Evolutionary conservation across 2,888 invertebrate species (phyloP).

Genomic region (Euphydryas editha): DNA sequence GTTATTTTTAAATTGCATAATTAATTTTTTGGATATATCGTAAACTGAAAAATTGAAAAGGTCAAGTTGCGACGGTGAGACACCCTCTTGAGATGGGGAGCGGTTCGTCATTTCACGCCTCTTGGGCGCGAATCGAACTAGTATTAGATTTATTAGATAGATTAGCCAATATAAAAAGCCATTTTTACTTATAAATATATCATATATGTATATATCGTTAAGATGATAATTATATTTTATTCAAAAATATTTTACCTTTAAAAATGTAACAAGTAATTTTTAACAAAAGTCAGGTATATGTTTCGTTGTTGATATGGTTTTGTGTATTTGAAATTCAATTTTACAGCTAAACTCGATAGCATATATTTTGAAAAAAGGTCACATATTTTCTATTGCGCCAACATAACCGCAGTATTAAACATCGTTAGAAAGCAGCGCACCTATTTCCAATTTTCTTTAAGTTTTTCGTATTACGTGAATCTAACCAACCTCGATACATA

Average conservation of each 20-base stretch:
- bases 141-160: conserved; percentile 82
- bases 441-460: conserved; percentile 37
- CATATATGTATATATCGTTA: neutral
- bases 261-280: neutral
- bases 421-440: conserved; percentile 30
- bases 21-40: neutral
- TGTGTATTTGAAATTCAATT: conserved; percentile 8
- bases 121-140: conserved; percentile 80
- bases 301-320: no score
- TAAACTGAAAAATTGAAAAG: conserved; percentile 49
- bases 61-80: conserved; percentile 57
- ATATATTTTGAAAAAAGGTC: conserved; percentile 19
- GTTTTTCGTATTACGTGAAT: conserved; percentile 29
- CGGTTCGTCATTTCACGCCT: conserved; percentile 77
- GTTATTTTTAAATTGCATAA: neutral
- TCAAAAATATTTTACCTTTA: neutral
- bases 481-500: conserved; percentile 26
- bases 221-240: neutral
- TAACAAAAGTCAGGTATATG: no score
- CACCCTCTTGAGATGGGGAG: conserved; percentile 52
- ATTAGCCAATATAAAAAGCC: conserved; percentile 69
- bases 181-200: conserved; percentile 69
- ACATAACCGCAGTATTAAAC: conserved; percentile 32
- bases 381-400: conserved; percentile 30
- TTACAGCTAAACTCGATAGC: conserved; percentile 23